Base-by-base conservation (phyloP, 2,888 invertebrate species). In the Formica aserva region DNA sequence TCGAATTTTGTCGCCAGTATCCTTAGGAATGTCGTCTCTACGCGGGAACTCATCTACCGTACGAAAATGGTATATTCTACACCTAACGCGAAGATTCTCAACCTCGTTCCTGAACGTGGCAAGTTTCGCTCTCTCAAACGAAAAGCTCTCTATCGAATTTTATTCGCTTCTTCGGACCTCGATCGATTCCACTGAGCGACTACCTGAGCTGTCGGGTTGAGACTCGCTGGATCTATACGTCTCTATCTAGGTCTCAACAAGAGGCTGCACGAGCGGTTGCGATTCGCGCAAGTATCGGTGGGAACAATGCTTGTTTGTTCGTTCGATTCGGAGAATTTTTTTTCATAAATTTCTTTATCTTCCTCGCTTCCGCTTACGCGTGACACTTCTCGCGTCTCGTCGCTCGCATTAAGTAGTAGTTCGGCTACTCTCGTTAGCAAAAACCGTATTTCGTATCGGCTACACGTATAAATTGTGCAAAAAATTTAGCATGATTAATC, bases 391-490 rank as follows among this genome's bases (percentile, higher is more conserved):
- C 32, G 52, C 80, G 63, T 78, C n/a, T 48, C 52, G 26, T 55
- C 63, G 48, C 81, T 52, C 55, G 65, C 76, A 45, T 63, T 67
- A 65, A 52, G 22, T 71, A 76, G 13, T 69, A 78, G 55, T 78
- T 80, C 35, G n/a, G 41, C 82, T 83, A 82, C 72, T 78, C 84
- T 77, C 82, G 72, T 88, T 90, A 89, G 89, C 89, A 89, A 91
- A 91, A 91, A 90, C 55, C 65, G 55, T 69, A 41, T 62, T 55
- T 63, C 84, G 83, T 88, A 88, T 90, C 84, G 83, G 87, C 90
- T 91, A 91, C 85, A 91, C 88, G 91, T 91, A 92, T 90, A 92
- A 92, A 92, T 92, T 89, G 91, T 91, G 91, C 90, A 92, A 92
- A 92, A 91, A 90, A 91, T 87, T 84, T 90, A 89, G 89, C 89